These are phyloP conservation scores for Vidua macroura DNA, from an alignment of 2,113 vertebrate genomes.

Conservation along the genomic window DNA sequence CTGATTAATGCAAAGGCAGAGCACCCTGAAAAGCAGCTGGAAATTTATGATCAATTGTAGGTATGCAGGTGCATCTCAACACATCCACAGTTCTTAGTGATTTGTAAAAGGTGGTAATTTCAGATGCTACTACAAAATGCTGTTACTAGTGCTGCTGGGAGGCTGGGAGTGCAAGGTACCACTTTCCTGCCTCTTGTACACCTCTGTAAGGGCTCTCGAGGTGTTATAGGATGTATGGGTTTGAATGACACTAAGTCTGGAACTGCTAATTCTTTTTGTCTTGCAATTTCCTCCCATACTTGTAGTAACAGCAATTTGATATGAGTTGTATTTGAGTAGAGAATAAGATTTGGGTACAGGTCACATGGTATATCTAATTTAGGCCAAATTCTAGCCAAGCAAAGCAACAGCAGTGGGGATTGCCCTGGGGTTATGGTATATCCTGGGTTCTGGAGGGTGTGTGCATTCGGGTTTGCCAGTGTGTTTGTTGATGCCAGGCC, in stretches of 20 bases:
- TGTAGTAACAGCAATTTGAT: neutral
- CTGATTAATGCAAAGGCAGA: neutral
- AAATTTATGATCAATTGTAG: neutral
- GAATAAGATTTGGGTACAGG: neutral
- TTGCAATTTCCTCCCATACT: accelerated
- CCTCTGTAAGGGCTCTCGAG: neutral
- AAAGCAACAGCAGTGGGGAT: accelerated
- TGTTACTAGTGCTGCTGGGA: neutral
- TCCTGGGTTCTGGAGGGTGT: neutral
- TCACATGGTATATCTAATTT: neutral
- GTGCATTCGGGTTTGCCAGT: accelerated
- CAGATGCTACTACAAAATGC: neutral
- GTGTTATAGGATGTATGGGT: neutral
- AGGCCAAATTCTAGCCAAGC: neutral
- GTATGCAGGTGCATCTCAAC: neutral
- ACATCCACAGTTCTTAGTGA: neutral
- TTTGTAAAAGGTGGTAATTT: neutral
- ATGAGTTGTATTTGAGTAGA: neutral
- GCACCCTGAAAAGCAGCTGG: neutral
- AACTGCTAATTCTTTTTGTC: neutral
- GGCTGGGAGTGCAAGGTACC: neutral
- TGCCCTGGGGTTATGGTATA: neutral
- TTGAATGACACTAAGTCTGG: neutral
- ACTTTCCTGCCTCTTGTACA: neutral
- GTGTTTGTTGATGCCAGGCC: neutral